Base-by-base conservation (phyloP, 92 coral and sea anemone species). In the Phenganax marumi region DNA sequence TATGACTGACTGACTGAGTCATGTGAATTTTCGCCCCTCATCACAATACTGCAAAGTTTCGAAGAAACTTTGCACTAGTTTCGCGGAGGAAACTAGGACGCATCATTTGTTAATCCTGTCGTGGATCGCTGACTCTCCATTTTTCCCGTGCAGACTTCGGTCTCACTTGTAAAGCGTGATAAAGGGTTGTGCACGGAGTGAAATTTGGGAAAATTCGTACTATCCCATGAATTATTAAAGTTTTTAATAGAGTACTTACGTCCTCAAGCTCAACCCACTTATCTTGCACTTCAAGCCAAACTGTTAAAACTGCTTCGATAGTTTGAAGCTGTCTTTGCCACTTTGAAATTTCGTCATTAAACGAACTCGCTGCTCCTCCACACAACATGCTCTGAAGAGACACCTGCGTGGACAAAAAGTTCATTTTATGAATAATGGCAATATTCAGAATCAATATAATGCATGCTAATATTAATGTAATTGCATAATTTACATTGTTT, bases 311-410 rank as follows among this genome's bases (percentile, higher is more conserved):
- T 33, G 97, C 97, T 81, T 95, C 98, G 16, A 95, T 91, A 18
- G 97, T 92, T 86, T 95, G 98, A 62, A 95, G 85, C 79, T 97
- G 84, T 84, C 92, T 95, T 84, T 95, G 98, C 98, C 98, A 95
- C 70, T 95, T 95, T 84, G 89, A 69, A 55, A 95, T 95, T 81
- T 95, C 98, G 73, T 95, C 98, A 47, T 97, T 90, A 86, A 95
- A 95, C 70, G 98, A 95, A 68, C 97, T 91, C 49, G 98, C 98
- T 74, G 98, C 97, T 80, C 94, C 91, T 65, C 98, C 98, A 73
- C 78, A 86, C 73, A 95, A 89, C 98, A 95, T 95, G 89, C 90
- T 92, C 86, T 92, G 96, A n/a, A 95, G 91, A 49, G 97, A 88
- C 56, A 95, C 98, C 98, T 95, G 79, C 18, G 33, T 9, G 84